Evolutionary conservation across 2,888 invertebrate genomes (phyloP), one percentile per base, ranked within the genome.

Genomic region (Antitype chi): DNA sequence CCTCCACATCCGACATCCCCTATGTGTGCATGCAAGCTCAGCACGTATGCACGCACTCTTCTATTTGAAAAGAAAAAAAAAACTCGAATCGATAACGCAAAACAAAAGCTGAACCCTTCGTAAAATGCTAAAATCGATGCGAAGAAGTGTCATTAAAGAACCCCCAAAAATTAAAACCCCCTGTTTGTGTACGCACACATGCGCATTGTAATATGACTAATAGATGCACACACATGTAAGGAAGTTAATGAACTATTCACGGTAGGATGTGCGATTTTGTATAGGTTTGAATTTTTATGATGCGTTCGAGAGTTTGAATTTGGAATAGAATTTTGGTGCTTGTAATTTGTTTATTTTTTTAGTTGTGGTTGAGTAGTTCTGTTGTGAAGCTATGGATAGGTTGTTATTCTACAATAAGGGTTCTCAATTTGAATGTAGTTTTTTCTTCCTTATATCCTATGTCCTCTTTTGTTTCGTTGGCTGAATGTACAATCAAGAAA

Each of bases 91-190:
- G 94, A 96, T 96, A 93, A 73, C 83, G 73, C 94, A 92, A 96
- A 96, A 96, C 96, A 96, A 96, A 96, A 94, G 96, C 93, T 92
- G 94, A 93, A 94, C 96, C 96, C 96, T 95, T 94, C 90, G 91
- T 80, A 92, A 90, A 94, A 94, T 92, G 92, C 93, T 93, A 96
- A 96, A 96, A 96, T 96, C 96, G 96, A 96, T 96, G 93, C 87
- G 91, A 95, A 95, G 95, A 96, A 96, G 96, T 96, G 96, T 96
- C 96, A 96, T 96, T 96, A 96, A 95, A 95, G 95, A 95, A 95
- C 95, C 96, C 96, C 96, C 95, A 94, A 96, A 96, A 96, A 95
- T 95, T 95, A 96, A 96, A 94, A 94, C 94, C 95, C 88, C 95
- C 94, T 89, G 89, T 90, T 91, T 90, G 91, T 90, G 90, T 89